phyloP scores from a whole-genome alignment of 2,113 vertebrate genomes.

The Bubo bubo region DNA sequence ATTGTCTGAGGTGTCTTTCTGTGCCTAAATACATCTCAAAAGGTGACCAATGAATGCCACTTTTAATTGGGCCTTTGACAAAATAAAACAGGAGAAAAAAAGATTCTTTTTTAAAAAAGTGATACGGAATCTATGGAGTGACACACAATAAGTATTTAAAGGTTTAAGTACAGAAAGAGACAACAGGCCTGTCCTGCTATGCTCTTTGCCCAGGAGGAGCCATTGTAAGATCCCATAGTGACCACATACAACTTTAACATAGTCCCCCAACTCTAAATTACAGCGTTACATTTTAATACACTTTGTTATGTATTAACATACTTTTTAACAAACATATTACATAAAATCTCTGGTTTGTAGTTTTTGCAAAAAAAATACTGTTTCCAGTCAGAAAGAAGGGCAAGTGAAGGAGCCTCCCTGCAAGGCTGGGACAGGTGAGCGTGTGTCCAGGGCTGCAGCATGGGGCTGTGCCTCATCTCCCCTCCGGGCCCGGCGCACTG shows the following conservation, averaged over 20 bases:
- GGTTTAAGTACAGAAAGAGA: background rate
- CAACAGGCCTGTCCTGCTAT: too few species aligned
- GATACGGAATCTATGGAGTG: background rate
- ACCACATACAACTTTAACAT: background rate
- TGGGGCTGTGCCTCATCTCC: background rate
- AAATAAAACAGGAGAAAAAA: background rate
- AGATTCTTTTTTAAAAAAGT: fast-evolving
- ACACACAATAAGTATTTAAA: background rate
- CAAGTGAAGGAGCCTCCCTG: background rate
- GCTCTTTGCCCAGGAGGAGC: background rate
- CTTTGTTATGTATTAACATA: background rate
- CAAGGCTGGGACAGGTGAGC: background rate
- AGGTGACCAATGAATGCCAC: background rate
- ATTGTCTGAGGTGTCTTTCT: background rate
- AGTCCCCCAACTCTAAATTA: background rate
- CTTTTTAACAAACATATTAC: background rate
- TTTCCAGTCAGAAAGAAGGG: background rate
- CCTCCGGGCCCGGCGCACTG: background rate
- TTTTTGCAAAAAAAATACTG: background rate
- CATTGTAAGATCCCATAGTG: background rate
- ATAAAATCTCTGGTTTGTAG: background rate
- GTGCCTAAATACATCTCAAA: background rate
- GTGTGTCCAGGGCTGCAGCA: background rate
- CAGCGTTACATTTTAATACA: background rate
- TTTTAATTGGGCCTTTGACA: background rate